Evolutionary conservation across 2,113 vertebrate genomes (phyloP).

Genomic region (Oncorhynchus gorbuscha): DNA sequence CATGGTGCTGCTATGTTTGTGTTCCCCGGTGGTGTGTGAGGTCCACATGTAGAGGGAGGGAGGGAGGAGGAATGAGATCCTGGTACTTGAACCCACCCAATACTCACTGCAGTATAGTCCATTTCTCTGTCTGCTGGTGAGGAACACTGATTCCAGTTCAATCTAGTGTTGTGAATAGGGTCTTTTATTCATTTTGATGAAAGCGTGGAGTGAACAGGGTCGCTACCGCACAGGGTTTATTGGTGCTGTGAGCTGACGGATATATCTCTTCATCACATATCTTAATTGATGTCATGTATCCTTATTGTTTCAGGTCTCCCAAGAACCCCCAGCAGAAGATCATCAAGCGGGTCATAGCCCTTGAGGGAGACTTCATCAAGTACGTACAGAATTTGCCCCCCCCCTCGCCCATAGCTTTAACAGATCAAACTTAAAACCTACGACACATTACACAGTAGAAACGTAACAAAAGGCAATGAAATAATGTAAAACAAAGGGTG

Average conservation of each 20-base stretch:
- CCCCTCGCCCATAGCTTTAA: too few relatives aligned
- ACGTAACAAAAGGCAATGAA: too few relatives aligned
- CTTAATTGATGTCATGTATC: too few relatives aligned
- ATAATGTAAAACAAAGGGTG: too few relatives aligned
- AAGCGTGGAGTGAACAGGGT: too few relatives aligned
- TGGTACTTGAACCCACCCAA: neutral
- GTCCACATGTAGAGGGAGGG: neutral
- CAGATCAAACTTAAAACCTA: too few relatives aligned
- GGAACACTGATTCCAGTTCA: neutral
- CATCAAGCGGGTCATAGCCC: constrained; percentile 95
- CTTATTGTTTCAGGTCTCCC: constrained; percentile 81
- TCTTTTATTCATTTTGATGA: constrained; percentile 4
- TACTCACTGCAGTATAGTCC: neutral
- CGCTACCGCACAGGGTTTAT: neutral
- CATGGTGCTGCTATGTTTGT: neutral
- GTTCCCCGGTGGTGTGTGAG: neutral
- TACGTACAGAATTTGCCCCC: constrained; percentile 58
- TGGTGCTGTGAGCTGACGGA: neutral
- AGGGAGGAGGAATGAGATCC: neutral
- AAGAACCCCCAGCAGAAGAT: constrained; percentile 97
- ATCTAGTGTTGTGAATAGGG: neutral
- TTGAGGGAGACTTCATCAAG: constrained; percentile 97
- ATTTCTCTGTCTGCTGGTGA: neutral
- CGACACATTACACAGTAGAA: too few relatives aligned
- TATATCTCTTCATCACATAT: neutral